These are phyloP conservation scores for Nothoprocta pentlandii DNA, from an alignment of 2,113 vertebrate genomes.

Conservation along the genomic window DNA sequence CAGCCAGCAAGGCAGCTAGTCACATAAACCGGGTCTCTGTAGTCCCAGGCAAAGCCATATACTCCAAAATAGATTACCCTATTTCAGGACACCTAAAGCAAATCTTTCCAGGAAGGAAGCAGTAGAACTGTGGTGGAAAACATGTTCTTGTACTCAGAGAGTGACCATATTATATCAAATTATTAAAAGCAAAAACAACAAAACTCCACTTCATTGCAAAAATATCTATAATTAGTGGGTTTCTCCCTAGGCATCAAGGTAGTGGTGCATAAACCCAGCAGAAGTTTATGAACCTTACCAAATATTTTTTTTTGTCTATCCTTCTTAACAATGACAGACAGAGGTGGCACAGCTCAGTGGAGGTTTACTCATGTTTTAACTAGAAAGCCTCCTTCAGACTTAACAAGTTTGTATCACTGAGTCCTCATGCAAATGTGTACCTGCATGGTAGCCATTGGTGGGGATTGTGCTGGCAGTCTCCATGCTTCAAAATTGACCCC, in stretches of 20 bases:
- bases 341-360: background rate
- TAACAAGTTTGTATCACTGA: background rate
- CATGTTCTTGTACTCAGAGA: background rate
- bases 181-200: background rate
- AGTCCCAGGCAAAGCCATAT: background rate
- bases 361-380: background rate
- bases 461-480: background rate
- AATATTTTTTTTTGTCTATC: background rate
- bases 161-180: background rate
- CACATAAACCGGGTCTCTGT: background rate
- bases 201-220: background rate
- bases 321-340: background rate
- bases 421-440: accelerated
- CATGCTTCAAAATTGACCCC: background rate
- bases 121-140: background rate
- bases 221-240: background rate
- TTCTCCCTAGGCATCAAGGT: background rate
- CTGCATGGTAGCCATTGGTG: accelerated
- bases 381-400: background rate
- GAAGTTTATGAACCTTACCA: background rate
- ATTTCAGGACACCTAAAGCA: background rate
- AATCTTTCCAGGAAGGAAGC: background rate
- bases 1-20: background rate
- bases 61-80: background rate
- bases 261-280: background rate